Evolutionary conservation across 1,140 invertebrate species (phyloP).

Genomic region (Eupristina koningsbergeri): DNA sequence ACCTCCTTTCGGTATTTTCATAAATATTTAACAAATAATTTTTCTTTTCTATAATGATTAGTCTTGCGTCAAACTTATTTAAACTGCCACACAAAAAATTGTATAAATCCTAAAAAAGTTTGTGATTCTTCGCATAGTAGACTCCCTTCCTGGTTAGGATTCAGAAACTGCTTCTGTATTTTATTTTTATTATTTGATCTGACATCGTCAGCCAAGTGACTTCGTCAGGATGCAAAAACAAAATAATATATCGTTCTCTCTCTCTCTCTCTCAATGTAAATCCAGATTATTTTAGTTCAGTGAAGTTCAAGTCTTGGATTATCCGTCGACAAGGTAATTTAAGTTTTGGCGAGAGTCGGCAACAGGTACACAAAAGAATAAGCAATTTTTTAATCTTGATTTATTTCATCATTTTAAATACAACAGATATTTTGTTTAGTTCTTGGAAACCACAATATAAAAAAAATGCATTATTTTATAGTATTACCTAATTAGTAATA

Average conservation of each 20-base stretch:
- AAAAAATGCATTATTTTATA: no score
- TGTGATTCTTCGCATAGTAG: conserved; percentile 52
- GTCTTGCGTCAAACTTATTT: neutral
- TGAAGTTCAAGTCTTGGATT: conserved; percentile 26
- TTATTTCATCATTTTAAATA: neutral
- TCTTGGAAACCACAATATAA: neutral
- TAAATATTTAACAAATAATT: neutral
- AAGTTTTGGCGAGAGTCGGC: conserved; percentile 24
- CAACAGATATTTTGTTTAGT: conserved; percentile 28
- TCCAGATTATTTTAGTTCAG: conserved; percentile 54
- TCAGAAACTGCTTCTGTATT: conserved; percentile 26
- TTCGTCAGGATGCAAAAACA: neutral
- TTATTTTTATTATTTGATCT: conserved; percentile 37
- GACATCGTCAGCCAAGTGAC: neutral
- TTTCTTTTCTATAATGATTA: neutral
- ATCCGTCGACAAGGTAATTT: conserved; percentile 33
- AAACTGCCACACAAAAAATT: neutral
- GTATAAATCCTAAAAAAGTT: conserved; percentile 57
- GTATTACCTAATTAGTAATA: no score
- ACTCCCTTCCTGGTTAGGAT: conserved; percentile 53
- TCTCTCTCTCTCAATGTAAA: conserved; percentile 35
- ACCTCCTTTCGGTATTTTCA: neutral
- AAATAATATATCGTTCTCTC: neutral
- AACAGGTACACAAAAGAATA: neutral
- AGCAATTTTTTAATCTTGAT: neutral